These are phyloP conservation scores for Bungarus multicinctus DNA, from an alignment of 2,113 vertebrate genomes.

Conservation along the genomic window DNA sequence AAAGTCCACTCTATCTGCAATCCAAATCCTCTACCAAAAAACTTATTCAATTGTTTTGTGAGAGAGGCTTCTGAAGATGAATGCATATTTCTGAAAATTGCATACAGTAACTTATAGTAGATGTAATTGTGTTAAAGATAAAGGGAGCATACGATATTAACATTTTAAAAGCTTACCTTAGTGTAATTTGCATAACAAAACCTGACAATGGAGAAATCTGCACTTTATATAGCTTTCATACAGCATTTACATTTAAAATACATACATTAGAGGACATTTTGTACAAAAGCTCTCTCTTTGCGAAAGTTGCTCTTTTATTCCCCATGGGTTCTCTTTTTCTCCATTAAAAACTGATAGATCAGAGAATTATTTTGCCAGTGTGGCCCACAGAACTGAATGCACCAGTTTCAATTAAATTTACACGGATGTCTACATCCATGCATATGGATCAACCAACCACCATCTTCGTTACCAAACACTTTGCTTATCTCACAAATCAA, in stretches of 20 bases:
- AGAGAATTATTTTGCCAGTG: neutral
- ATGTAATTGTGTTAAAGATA: neutral
- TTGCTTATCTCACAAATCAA: neutral
- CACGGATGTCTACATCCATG: neutral
- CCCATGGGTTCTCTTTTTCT: neutral
- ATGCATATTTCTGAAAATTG: neutral
- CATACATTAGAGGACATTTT: neutral
- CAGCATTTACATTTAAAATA: neutral
- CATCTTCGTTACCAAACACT: neutral
- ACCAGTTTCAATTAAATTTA: neutral
- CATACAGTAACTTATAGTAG: neutral
- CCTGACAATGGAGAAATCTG: neutral
- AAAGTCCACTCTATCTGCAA: neutral
- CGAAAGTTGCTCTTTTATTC: neutral
- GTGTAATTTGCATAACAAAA: neutral
- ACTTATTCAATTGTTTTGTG: neutral
- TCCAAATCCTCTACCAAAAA: neutral
- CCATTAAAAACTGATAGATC: neutral
- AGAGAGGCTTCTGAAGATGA: neutral
- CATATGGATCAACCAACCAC: neutral
- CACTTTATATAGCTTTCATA: neutral
- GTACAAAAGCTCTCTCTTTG: neutral
- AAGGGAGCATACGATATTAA: neutral
- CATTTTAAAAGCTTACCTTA: neutral
- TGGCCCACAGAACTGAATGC: neutral